Evolutionary conservation across 2,888 invertebrate genomes (phyloP).

Genomic region (Flabesymbios commensalis): DNA sequence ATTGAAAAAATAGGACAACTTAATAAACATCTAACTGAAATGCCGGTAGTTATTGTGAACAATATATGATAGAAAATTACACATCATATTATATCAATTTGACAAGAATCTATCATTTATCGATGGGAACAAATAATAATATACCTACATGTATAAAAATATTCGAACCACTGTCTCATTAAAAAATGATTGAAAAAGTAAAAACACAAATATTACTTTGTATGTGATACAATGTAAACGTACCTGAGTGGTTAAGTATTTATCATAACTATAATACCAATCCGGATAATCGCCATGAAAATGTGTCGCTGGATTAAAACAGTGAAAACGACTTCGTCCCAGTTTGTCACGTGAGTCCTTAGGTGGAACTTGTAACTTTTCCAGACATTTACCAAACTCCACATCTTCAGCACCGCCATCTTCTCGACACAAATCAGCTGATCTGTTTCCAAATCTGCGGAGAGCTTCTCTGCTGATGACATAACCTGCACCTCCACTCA

Average conservation of each 20-base stretch:
- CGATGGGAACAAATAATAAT: too few relatives aligned
- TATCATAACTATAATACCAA: constrained; percentile 53
- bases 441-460: constrained; percentile 4
- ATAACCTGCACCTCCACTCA: constrained; percentile 28
- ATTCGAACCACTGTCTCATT: too few relatives aligned
- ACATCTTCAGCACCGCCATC: constrained; percentile 55
- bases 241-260: constrained; percentile 37
- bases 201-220: too few relatives aligned
- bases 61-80: too few relatives aligned
- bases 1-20: too few relatives aligned
- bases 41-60: too few relatives aligned
- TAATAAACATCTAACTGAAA: too few relatives aligned
- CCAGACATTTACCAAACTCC: constrained; percentile 53
- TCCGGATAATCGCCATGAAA: constrained; percentile 47
- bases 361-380: constrained; percentile 47
- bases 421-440: constrained; percentile 17
- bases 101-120: too few relatives aligned
- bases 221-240: too few relatives aligned
- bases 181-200: too few relatives aligned
- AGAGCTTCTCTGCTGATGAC: constrained; percentile 26
- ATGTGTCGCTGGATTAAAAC: constrained; percentile 50
- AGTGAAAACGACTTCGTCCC: constrained; percentile 53
- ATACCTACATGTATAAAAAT: too few relatives aligned
- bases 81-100: too few relatives aligned
- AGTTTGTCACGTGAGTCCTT: constrained; percentile 47